Base-by-base conservation (phyloP, 2,113 vertebrate genomes). In the Tamias sibiricus region DNA sequence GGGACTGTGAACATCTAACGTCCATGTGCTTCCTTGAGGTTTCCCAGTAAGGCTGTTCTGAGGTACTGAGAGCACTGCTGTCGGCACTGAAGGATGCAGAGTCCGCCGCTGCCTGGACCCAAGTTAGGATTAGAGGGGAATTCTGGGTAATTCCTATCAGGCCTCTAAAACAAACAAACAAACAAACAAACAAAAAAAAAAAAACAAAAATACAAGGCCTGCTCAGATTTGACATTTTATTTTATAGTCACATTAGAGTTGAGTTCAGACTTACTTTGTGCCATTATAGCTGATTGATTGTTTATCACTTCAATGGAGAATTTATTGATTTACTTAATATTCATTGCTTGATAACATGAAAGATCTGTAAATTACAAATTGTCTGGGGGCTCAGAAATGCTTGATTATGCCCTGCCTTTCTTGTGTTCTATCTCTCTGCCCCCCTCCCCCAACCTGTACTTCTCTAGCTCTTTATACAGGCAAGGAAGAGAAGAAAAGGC, bases 261-360 rank as follows among this genome's bases (percentile, higher is more conserved):
- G 88, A 95, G 68, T 89, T 92, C 79, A 95, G 88, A 91, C 87
- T 89, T 95, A 95, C 62, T 96, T 84, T 94, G 49, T 77, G 87
- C 89, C 91, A 90, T 95, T 89, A 93, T 37, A 66, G 37, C 40
- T 83, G 47, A 94, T 95, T 95, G 93, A 95, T 87, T 91, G 89
- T 83, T 97, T 95, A 88, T 87, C 87, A 95, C 76, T 96, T 96
- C 86, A 84, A 44, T 75, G 86, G 90, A 94, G 83, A 96, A 96
- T 69, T 68, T 95, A 96, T 40, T 92, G 93, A 97, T 96, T 91
- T 94, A 74, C 83, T 95, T 90, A 83, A 87, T 95, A 91, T 74
- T 96, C 79, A 89, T 72, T 74, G 94, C 57, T 59, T 59, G 59
- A 91, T 89, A 94, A 93, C 44, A 84, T 26, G 75, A 91, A 89